Percentiles rank a stretch among this genome's conserved stretches.
Evolutionary conservation across 2,888 invertebrate genomes (phyloP).

Genomic region (Pomacea canaliculata): DNA sequence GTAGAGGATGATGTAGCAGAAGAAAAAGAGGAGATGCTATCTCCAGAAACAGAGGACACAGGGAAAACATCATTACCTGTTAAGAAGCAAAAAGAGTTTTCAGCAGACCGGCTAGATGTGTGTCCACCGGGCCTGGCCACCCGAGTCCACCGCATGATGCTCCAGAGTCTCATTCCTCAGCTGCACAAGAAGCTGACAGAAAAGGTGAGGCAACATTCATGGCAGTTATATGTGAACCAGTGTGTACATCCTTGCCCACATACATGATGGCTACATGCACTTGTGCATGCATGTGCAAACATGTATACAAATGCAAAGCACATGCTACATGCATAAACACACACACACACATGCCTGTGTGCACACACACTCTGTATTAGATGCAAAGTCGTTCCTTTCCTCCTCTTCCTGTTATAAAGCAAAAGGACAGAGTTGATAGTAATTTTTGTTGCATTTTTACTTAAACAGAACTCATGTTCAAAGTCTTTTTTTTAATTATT

Average conservation of each 20-base stretch:
- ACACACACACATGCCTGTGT: too few species aligned
- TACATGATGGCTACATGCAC: not conserved
- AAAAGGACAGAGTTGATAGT: too few species aligned
- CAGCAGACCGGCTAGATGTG: slow-evolving; percentile 33
- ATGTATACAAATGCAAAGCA: not conserved
- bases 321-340: not conserved
- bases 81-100: slow-evolving; percentile 26
- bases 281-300: not conserved
- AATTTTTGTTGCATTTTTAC: too few species aligned
- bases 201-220: slow-evolving; percentile 53
- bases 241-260: not conserved
- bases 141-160: slow-evolving; percentile 80
- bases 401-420: too few species aligned
- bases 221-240: not conserved
- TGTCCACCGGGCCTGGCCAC: slow-evolving; percentile 74
- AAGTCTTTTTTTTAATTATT: too few species aligned
- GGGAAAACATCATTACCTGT: too few species aligned
- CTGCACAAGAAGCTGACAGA: slow-evolving; percentile 80
- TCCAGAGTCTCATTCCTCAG: slow-evolving; percentile 82
- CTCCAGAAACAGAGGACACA: too few species aligned
- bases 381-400: too few species aligned
- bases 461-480: too few species aligned
- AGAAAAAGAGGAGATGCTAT: not conserved
- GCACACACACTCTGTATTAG: too few species aligned
- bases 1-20: too few species aligned